Base-by-base conservation (phyloP, 2,113 vertebrate species). In the Callocephalon fimbriatum region DNA sequence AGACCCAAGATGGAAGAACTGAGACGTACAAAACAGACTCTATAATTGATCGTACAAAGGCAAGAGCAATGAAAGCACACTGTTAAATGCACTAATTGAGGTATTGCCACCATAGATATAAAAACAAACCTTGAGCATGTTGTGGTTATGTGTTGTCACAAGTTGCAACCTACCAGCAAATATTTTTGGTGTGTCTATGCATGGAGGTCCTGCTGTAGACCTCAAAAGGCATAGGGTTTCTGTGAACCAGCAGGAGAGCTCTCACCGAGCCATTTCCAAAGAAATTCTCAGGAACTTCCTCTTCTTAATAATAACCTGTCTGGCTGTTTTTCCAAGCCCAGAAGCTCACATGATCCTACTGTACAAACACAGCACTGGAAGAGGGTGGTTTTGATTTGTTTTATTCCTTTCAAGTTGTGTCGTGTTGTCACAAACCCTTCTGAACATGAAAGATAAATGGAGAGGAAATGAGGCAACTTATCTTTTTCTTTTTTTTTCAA, bases 401-500 rank as follows among this genome's bases (percentile, higher is more conserved):
- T 48, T 85, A 75, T 83, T 72, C 62, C 67, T 95, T 96, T 96
- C 74, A 90, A 92, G 58, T 91, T 12, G 14, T 45, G 45, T 78
- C 6, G 0, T 81, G 75, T 88, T 84, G 86, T 90, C 76, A 47
- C 19, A 54, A 95, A 54, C 23, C 44, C 51, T 86, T 90, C 84
- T 92, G 86, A 94, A 77, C 0, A 0, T 72, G 86, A 47, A 77
- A 95, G 92, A 96, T 90, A 71, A 96, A 97, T 92, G 72, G 48
- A 88, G 75, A 92, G 97, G 95, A 97, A 96, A 91, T 80, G 51
- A 95, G 86, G 45, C 75, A 94, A 47, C n/a, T 50, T 76, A 35
- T 4, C 8, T 70, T 25, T 23, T n/a, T 40, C 42, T 48, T 75
- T 62, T 45, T 47, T 31, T 1, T 38, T 38, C 3, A 29, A 91